Percentiles rank a stretch among this genome's conserved stretches.
phyloP scores from a whole-genome alignment of 2,113 vertebrate genomes.

The Aptenodytes patagonicus region DNA sequence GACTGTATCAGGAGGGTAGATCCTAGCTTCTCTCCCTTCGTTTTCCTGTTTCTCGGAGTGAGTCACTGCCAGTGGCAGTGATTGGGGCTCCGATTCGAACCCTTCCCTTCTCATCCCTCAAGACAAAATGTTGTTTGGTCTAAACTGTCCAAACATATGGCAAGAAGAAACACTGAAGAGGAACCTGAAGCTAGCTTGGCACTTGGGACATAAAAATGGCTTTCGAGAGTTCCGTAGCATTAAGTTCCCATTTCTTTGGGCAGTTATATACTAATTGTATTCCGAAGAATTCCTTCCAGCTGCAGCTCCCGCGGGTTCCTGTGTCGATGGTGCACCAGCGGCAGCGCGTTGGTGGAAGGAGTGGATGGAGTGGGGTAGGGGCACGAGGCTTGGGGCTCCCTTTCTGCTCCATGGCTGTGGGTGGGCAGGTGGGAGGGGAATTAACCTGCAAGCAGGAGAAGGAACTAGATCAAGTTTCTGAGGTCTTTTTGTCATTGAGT shows the following conservation, averaged over 20 bases:
- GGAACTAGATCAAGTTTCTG: background rate
- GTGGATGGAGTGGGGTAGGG: background rate
- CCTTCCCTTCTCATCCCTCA: background rate
- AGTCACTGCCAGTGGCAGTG: background rate
- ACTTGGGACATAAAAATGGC: background rate
- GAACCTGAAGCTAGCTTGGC: background rate
- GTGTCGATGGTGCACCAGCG: fast-evolving
- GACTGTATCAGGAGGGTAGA: background rate
- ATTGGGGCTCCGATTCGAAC: background rate
- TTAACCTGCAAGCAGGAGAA: background rate
- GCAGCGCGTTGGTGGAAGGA: background rate
- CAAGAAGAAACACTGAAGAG: conserved; percentile 1
- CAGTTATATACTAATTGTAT: fast-evolving
- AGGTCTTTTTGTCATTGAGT: background rate
- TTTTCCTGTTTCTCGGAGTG: background rate
- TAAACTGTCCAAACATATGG: background rate
- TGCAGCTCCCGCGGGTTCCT: fast-evolving
- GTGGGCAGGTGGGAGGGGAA: background rate
- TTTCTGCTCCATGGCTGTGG: background rate
- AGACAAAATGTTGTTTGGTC: background rate
- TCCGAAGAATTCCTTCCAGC: background rate
- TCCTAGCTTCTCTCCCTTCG: background rate
- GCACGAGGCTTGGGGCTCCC: background rate
- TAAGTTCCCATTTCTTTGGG: background rate
- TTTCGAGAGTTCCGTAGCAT: background rate